A percentile compares a stretch with the other conserved stretches of the same genome.
Conservation (phyloP, 64 coral and sea anemone species). For the Porites lutea region DNA sequence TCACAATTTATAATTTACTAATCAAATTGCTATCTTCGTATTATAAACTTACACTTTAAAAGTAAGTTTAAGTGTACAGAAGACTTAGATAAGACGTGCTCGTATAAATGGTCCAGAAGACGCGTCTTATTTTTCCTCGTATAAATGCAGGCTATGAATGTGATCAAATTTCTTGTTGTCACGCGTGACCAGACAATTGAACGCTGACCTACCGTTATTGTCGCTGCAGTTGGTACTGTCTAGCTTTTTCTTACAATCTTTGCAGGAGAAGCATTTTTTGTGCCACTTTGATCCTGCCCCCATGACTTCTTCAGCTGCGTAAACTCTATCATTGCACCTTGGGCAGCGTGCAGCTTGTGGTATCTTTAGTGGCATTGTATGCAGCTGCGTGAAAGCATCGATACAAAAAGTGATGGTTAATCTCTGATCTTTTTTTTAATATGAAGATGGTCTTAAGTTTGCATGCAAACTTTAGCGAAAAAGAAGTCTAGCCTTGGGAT, state of each 20-base stretch:
- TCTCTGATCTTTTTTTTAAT: too few relatives aligned
- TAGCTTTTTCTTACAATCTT: constrained; percentile 30
- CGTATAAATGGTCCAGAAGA: too few relatives aligned
- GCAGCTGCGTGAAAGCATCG: not conserved
- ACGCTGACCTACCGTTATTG: constrained; percentile 25
- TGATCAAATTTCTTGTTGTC: not conserved
- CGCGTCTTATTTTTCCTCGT: too few relatives aligned
- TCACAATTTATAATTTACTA: too few relatives aligned
- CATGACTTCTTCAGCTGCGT: constrained; percentile 20
- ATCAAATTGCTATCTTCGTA: too few relatives aligned
- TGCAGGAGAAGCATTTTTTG: constrained; percentile 44
- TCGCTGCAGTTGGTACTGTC: constrained; percentile 59
- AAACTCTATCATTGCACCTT: constrained; percentile 44
- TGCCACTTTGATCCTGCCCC: constrained; percentile 32
- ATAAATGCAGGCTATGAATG: too few relatives aligned
- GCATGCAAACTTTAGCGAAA: too few relatives aligned
- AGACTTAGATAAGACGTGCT: too few relatives aligned
- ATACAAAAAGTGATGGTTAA: not conserved
- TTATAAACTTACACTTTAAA: too few relatives aligned
- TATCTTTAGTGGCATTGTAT: not conserved
- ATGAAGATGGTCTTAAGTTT: too few relatives aligned
- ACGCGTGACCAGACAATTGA: not conserved
- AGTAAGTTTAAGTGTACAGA: too few relatives aligned
- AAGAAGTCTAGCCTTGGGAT: too few relatives aligned
- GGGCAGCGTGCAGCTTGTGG: not conserved